These are phyloP conservation scores for Conops quadrifasciatus DNA, from an alignment of 2,888 invertebrate genomes.

Conservation along the genomic window DNA sequence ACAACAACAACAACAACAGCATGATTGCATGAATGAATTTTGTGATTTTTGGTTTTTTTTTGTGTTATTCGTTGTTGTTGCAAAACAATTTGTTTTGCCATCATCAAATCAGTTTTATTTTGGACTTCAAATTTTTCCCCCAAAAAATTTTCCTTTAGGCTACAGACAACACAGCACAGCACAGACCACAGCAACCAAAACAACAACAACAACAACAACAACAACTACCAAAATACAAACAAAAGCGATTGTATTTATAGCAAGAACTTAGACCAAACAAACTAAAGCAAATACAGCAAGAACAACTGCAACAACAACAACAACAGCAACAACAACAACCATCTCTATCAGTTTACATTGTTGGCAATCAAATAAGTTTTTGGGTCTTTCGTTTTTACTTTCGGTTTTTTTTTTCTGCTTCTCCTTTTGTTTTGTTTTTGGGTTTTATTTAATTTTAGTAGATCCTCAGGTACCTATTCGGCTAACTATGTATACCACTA, in stretches of 20 bases:
- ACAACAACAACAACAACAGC: too few relatives aligned
- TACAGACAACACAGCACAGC: conserved; percentile 13
- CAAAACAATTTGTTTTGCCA: neutral
- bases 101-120: conserved; percentile 16
- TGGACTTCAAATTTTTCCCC: conserved; percentile 3
- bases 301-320: neutral
- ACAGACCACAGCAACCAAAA: conserved; percentile 8
- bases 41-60: too few relatives aligned
- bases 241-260: neutral
- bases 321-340: neutral
- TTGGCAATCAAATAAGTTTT: conserved; percentile 17
- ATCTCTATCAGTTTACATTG: neutral
- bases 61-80: too few relatives aligned
- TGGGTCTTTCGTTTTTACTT: neutral
- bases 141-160: conserved; percentile 12
- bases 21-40: too few relatives aligned
- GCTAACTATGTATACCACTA: too few relatives aligned
- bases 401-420: neutral
- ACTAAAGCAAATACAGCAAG: neutral
- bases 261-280: neutral
- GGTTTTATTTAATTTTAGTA: too few relatives aligned
- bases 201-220: conserved; percentile 11
- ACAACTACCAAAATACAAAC: neutral
- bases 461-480: too few relatives aligned
- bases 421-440: too few relatives aligned